A percentile compares a stretch with the other conserved stretches of the same genome.
Evolutionary conservation across 1,140 invertebrate genomes (phyloP).

Genomic region (Choristoneura fumiferana): DNA sequence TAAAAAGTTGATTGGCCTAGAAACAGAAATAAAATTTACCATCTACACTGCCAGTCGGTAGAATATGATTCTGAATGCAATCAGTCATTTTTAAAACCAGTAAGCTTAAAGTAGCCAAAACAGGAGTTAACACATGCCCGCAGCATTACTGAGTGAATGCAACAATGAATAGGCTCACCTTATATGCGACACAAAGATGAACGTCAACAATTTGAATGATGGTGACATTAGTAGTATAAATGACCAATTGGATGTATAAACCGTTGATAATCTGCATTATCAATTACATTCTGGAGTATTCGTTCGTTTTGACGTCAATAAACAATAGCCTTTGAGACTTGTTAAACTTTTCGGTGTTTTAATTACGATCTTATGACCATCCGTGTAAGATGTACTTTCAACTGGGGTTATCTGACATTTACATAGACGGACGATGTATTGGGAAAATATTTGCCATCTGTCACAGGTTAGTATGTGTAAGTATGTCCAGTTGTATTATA

Average conservation of each 20-base stretch:
- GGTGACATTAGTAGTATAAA: conserved; percentile 27
- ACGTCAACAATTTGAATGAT: conserved; percentile 27
- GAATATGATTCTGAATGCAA: too few species aligned
- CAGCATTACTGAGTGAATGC: conserved; percentile 2
- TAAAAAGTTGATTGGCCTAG: too few species aligned
- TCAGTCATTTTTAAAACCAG: too few species aligned
- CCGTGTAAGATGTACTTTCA: background rate
- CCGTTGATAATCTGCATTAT: conserved; percentile 23
- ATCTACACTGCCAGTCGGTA: too few species aligned
- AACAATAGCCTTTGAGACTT: background rate
- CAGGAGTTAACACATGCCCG: background rate
- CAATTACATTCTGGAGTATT: background rate
- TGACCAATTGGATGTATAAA: conserved; percentile 19
- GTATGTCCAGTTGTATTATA: too few species aligned
- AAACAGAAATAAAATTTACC: too few species aligned
- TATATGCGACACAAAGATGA: conserved; percentile 15
- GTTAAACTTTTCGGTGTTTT: background rate
- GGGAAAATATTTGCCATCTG: background rate
- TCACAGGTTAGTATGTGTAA: background rate
- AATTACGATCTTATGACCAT: background rate
- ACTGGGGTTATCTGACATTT: background rate
- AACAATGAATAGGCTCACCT: conserved; percentile 20
- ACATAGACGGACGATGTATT: background rate
- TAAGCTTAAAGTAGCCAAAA: conserved; percentile 6
- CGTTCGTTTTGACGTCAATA: background rate